phyloP scores from a whole-genome alignment of 2,797 vertebrate genomes.

The Forpus xanthops region DNA sequence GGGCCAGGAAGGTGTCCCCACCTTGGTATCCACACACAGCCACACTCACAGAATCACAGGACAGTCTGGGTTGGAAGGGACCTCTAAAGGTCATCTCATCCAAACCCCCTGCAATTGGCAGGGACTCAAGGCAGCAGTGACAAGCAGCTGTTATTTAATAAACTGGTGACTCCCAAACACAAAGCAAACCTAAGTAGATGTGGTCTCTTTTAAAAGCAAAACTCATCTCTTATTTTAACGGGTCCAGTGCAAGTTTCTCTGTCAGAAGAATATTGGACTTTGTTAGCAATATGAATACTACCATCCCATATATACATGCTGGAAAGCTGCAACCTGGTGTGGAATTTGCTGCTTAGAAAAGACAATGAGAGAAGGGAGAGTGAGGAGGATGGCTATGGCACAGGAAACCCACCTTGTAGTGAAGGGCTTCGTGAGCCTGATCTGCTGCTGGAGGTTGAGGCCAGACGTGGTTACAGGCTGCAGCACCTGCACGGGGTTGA shows the following conservation, averaged over 20 bases:
- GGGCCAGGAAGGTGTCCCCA: neutral
- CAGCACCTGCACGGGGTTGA: neutral
- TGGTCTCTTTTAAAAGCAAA: neutral
- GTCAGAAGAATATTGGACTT: neutral
- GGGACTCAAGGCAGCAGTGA: neutral
- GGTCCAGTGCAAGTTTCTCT: neutral
- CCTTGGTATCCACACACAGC: neutral
- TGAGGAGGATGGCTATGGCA: accelerated
- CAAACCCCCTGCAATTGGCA: neutral
- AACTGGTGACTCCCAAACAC: neutral
- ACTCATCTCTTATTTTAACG: neutral
- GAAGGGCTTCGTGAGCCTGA: accelerated
- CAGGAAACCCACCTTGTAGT: neutral
- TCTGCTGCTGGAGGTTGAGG: neutral
- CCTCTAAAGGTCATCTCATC: neutral
- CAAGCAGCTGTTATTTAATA: neutral
- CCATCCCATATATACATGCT: neutral
- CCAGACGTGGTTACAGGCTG: neutral
- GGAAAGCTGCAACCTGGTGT: neutral
- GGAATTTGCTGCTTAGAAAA: neutral
- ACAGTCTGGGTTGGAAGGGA: neutral
- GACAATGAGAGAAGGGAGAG: neutral
- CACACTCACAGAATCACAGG: neutral
- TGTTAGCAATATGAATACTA: neutral
- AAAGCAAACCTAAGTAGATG: neutral